Evolutionary conservation across 2,113 vertebrate genomes (phyloP).

Genomic region (Poeciliopsis turrubarensis): DNA sequence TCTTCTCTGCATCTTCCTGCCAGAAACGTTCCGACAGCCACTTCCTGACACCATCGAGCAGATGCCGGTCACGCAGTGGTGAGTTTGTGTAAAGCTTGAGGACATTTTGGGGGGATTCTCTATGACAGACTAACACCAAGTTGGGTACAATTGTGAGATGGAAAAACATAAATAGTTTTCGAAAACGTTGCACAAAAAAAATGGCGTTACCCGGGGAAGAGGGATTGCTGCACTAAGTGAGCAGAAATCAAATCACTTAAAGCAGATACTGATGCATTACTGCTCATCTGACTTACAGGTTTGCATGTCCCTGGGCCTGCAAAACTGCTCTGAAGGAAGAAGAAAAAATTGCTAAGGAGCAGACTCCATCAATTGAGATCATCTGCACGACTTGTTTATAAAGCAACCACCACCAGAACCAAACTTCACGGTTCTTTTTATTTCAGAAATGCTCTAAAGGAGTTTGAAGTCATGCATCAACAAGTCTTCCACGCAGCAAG

Average conservation of each 20-base stretch:
- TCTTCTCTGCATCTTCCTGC: constrained; percentile 44
- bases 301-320: constrained; percentile 27
- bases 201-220: too few relatives aligned
- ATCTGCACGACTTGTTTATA: constrained; percentile 41
- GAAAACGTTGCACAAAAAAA: background rate
- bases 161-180: background rate
- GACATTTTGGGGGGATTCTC: too few relatives aligned
- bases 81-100: constrained; percentile 8
- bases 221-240: too few relatives aligned
- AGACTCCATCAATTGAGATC: constrained; percentile 20
- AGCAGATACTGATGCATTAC: constrained; percentile 8
- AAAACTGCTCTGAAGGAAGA: constrained; percentile 10
- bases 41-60: constrained; percentile 60
- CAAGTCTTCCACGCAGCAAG: too few relatives aligned
- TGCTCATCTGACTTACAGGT: constrained; percentile 23
- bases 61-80: constrained; percentile 27
- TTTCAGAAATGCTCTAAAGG: too few relatives aligned
- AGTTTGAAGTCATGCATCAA: too few relatives aligned
- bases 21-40: constrained; percentile 52
- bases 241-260: too few relatives aligned
- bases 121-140: background rate
- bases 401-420: background rate
- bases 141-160: background rate
- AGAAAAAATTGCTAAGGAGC: constrained; percentile 19
- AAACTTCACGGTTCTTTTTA: too few relatives aligned